These are phyloP conservation scores for Corydoras maculifer DNA, from an alignment of 2,113 vertebrate genomes.

Conservation along the genomic window DNA sequence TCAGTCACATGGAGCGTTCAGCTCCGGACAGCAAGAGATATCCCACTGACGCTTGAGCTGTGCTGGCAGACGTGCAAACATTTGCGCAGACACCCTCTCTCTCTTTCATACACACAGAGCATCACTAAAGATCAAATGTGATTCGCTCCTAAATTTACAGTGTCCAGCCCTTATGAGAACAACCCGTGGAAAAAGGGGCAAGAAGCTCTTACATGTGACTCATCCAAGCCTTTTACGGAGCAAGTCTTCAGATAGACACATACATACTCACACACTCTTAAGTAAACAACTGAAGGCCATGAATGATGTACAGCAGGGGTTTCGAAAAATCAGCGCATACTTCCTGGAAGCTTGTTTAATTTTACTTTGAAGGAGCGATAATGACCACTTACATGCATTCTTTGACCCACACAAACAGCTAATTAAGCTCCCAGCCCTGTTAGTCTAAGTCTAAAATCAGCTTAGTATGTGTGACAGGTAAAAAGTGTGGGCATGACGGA, in stretches of 20 bases:
- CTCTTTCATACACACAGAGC: constrained; percentile 25
- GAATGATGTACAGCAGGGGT: constrained; percentile 37
- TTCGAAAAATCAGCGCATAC: constrained; percentile 54
- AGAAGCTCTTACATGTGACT: constrained; percentile 62
- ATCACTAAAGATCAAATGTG: constrained; percentile 53
- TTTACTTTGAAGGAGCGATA: constrained; percentile 47
- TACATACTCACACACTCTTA: constrained; percentile 26
- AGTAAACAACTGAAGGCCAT: constrained; percentile 23
- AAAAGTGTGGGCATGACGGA: background rate
- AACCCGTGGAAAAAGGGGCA: constrained; percentile 52
- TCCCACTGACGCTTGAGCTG: constrained; percentile 60
- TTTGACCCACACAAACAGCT: constrained; percentile 21
- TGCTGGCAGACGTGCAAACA: constrained; percentile 62
- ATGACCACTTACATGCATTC: constrained; percentile 48
- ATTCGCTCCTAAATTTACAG: constrained; percentile 56
- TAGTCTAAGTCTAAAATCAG: background rate
- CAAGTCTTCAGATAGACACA: constrained; percentile 43
- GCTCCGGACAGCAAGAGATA: constrained; percentile 61
- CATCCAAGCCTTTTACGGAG: constrained; percentile 43
- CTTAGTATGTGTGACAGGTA: background rate
- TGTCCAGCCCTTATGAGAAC: constrained; percentile 56
- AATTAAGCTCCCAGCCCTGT: background rate
- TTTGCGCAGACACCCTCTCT: constrained; percentile 41
- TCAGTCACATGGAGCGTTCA: constrained; percentile 70
- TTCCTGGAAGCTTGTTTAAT: constrained; percentile 30